These are phyloP conservation scores for Psittacus erithacus DNA, from an alignment of 2,113 vertebrate genomes.

Conservation along the genomic window DNA sequence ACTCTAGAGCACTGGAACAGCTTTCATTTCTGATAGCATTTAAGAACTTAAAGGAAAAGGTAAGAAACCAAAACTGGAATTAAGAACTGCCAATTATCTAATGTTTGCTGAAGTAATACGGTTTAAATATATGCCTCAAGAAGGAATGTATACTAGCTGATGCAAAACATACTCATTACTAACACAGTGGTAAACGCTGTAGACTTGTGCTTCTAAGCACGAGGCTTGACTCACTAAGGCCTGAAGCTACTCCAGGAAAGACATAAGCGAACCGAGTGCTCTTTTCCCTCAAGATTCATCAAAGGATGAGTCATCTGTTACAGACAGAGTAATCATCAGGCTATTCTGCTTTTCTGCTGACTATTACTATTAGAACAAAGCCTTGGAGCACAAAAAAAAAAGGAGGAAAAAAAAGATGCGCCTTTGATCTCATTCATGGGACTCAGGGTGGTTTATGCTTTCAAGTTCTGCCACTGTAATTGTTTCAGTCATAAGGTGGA, in stretches of 20 bases:
- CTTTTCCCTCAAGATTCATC: slow-evolving; percentile 47
- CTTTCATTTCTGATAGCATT: not conserved
- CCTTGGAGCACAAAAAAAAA: not conserved
- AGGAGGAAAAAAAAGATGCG: accelerated
- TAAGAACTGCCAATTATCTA: not conserved
- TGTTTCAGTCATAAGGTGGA: not conserved
- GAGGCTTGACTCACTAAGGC: slow-evolving; percentile 27
- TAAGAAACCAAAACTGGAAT: not conserved
- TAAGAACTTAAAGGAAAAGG: not conserved
- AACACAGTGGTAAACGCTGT: not conserved
- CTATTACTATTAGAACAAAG: slow-evolving; percentile 51
- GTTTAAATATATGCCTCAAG: slow-evolving; percentile 28
- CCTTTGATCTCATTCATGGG: slow-evolving; percentile 23
- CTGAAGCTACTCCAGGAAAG: slow-evolving; percentile 53
- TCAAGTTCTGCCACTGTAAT: slow-evolving; percentile 5
- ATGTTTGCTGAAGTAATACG: slow-evolving; percentile 28
- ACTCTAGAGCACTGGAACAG: not conserved
- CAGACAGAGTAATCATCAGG: slow-evolving; percentile 55
- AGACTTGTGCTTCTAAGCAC: not conserved
- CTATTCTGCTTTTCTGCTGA: slow-evolving; percentile 54
- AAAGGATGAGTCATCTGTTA: slow-evolving; percentile 59
- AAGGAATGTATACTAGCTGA: slow-evolving; percentile 15
- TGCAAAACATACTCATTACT: not conserved
- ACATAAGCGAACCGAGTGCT: slow-evolving; percentile 37
- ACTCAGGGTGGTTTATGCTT: not conserved